Evolutionary conservation across 2,797 vertebrate species (phyloP).

Genomic region (Echiichthys vipera): DNA sequence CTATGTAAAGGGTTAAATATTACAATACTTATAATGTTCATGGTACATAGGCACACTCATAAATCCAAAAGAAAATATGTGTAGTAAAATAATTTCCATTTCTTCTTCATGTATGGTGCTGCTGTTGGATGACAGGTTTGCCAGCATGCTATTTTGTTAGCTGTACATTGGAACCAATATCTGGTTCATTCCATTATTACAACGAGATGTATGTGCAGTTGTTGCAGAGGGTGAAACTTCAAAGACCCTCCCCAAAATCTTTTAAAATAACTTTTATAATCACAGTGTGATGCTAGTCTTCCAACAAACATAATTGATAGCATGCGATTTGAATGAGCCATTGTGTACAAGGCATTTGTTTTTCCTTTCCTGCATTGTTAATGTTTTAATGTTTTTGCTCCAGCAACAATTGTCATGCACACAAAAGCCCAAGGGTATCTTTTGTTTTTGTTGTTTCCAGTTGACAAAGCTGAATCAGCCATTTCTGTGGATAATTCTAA

Average conservation of each 20-base stretch:
- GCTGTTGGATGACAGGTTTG: not conserved
- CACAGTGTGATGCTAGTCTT: conserved; percentile 30
- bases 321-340: conserved; percentile 57
- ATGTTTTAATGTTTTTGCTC: conserved; percentile 58
- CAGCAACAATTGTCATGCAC: conserved; percentile 57
- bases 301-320: conserved; percentile 58
- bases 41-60: not conserved
- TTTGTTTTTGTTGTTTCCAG: conserved; percentile 70
- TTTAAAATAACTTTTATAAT: conserved; percentile 44
- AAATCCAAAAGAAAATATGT: not conserved
- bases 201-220: conserved; percentile 15
- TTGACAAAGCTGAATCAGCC: conserved; percentile 71
- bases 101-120: not conserved
- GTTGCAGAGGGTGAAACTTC: conserved; percentile 15
- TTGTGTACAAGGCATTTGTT: conserved; percentile 64
- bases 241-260: conserved; percentile 36
- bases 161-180: conserved; percentile 1
- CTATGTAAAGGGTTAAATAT: not conserved
- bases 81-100: too few species aligned
- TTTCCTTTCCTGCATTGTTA: conserved; percentile 60
- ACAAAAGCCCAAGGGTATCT: conserved; percentile 78
- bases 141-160: not conserved
- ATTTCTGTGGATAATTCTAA: conserved; percentile 63
- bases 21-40: not conserved
- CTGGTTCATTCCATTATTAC: conserved; percentile 8